A percentile compares a stretch with the other conserved stretches of the same genome.
These are phyloP conservation scores for Cryptosula pallasiana DNA, from an alignment of 2,888 invertebrate species.

Conservation along the genomic window DNA sequence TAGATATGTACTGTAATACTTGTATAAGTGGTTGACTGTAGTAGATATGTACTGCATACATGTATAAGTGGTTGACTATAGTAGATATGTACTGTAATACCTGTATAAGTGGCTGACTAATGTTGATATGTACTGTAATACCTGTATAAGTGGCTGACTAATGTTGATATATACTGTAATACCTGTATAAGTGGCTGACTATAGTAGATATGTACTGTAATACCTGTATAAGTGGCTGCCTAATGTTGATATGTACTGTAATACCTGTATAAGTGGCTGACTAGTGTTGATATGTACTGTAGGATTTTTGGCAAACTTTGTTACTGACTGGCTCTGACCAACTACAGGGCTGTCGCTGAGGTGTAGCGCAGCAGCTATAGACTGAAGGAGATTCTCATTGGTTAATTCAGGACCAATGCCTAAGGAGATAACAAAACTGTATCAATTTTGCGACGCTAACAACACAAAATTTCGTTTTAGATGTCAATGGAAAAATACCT, in stretches of 20 bases:
- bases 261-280: slow-evolving; percentile 83
- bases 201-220: slow-evolving; percentile 87
- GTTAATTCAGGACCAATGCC: slow-evolving; percentile 51
- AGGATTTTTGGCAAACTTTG: slow-evolving; percentile 80
- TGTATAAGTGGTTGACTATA: not conserved
- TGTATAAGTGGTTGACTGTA: slow-evolving; percentile 67
- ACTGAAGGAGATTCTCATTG: slow-evolving; percentile 61
- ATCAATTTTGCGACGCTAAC: no score
- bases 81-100: not conserved
- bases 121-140: slow-evolving; percentile 50
- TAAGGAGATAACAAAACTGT: no score
- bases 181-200: slow-evolving; percentile 90
- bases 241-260: not conserved
- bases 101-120: not conserved
- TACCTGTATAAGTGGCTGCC: not conserved
- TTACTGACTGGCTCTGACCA: slow-evolving; percentile 65
- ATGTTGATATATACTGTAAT: slow-evolving; percentile 28
- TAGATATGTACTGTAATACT: slow-evolving; percentile 76
- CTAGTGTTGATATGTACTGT: slow-evolving; percentile 91
- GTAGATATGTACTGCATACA: slow-evolving; percentile 76
- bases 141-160: slow-evolving; percentile 62
- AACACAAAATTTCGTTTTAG: no score
- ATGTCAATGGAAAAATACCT: no score
- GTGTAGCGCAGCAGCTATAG: slow-evolving; percentile 91
- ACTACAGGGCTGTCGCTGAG: slow-evolving; percentile 73